Percentiles rank a stretch among this genome's conserved stretches.
Evolutionary conservation across 1,140 invertebrate genomes (phyloP).

Genomic region (Anoplolepis gracilipes): DNA sequence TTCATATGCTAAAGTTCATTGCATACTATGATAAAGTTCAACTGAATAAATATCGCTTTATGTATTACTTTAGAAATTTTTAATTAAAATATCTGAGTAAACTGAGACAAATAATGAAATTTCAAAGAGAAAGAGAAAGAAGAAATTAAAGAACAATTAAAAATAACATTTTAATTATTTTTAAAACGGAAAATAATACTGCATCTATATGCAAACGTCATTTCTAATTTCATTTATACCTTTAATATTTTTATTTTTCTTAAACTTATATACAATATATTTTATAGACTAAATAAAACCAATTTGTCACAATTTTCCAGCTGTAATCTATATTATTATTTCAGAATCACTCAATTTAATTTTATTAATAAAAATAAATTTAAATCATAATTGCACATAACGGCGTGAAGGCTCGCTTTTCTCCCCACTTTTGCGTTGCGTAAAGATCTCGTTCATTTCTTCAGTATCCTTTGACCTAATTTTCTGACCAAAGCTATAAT

Average conservation of each 20-base stretch:
- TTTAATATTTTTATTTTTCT: not conserved
- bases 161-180: not conserved
- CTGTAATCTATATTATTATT: slow-evolving; percentile 1
- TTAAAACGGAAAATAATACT: not conserved
- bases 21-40: slow-evolving; percentile 38
- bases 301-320: not conserved
- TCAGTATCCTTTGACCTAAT: slow-evolving; percentile 24
- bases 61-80: slow-evolving; percentile 23
- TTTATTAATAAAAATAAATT: not conserved
- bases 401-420: too few species aligned
- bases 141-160: too few species aligned
- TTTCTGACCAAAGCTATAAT: not conserved
- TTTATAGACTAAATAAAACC: not conserved
- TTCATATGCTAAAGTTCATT: slow-evolving; percentile 43
- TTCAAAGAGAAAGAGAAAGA: too few species aligned
- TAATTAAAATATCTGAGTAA: not conserved
- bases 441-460: slow-evolving; percentile 24
- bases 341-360: not conserved
- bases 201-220: not conserved
- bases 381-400: not conserved
- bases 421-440: not conserved
- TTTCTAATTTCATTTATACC: not conserved
- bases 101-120: not conserved
- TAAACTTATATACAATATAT: not conserved
- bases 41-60: not conserved